These are phyloP conservation scores for Cerastoderma edule DNA, from an alignment of 2,888 invertebrate genomes.

Conservation along the genomic window DNA sequence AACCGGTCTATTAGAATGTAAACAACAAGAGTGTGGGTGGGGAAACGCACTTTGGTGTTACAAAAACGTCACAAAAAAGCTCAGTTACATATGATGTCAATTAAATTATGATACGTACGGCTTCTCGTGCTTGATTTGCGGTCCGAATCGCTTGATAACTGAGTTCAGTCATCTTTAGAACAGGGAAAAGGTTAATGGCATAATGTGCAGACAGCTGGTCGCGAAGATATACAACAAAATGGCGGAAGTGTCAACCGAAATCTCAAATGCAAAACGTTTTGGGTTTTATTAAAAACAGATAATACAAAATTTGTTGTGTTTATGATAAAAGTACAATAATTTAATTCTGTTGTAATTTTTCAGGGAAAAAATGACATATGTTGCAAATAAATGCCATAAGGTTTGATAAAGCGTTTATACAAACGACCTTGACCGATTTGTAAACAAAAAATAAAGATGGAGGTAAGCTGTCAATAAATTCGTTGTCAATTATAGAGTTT, in stretches of 20 bases:
- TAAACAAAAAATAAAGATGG: conserved; percentile 27
- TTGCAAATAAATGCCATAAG: too few species aligned
- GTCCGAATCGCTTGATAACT: conserved; percentile 82
- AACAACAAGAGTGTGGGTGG: too few species aligned
- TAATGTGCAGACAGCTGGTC: conserved; percentile 56
- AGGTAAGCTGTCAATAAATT: conserved; percentile 10
- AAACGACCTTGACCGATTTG: conserved; percentile 32
- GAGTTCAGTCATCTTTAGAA: conserved; percentile 74
- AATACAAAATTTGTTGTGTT: not conserved
- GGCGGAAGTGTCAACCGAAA: conserved; percentile 62
- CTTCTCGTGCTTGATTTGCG: conserved; percentile 83
- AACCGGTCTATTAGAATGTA: too few species aligned
- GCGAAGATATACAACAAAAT: conserved; percentile 77
- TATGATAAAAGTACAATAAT: too few species aligned
- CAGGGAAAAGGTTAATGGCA: conserved; percentile 6
- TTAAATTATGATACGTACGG: conserved; percentile 70
- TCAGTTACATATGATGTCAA: not conserved
- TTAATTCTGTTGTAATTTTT: not conserved
- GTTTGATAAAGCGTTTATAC: too few species aligned
- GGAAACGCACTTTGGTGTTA: too few species aligned
- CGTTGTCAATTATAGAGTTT: too few species aligned
- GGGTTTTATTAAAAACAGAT: not conserved
- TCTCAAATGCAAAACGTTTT: conserved; percentile 32
- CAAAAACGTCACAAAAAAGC: too few species aligned
- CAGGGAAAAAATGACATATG: not conserved